Percentiles rank a stretch among this genome's conserved stretches.
phyloP scores from a whole-genome alignment of 2,888 invertebrate species.

The Conops quadrifasciatus region DNA sequence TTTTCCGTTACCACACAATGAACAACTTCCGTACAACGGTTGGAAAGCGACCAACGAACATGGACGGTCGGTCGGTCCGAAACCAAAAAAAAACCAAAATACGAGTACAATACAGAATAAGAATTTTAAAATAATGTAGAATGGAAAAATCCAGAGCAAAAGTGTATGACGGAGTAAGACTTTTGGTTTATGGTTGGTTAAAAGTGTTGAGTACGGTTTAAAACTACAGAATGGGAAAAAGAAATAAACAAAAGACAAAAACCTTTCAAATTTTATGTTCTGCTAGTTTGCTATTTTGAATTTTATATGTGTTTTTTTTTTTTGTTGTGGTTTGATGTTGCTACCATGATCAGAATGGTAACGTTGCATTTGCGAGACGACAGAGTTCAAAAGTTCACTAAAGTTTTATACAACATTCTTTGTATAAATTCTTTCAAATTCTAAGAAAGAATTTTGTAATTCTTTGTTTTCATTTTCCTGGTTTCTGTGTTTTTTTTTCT shows the following conservation, averaged over 20 bases:
- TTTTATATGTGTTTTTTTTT: background rate
- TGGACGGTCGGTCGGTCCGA: background rate
- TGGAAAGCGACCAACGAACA: background rate
- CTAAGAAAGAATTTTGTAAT: no score
- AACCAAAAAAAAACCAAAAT: background rate
- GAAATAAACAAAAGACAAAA: background rate
- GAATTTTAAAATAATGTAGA: background rate
- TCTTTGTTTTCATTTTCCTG: no score
- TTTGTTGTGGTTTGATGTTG: background rate
- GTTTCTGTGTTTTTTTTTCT: no score
- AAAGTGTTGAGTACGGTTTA: conserved; percentile 5
- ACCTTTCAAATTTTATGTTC: background rate
- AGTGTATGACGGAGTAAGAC: background rate
- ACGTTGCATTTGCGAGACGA: background rate
- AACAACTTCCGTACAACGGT: conserved; percentile 16
- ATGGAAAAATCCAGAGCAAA: background rate
- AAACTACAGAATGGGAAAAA: background rate
- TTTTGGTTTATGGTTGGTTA: background rate
- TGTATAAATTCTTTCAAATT: no score
- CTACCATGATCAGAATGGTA: background rate
- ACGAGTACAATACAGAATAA: background rate
- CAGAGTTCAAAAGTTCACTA: background rate
- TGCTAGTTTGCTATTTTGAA: background rate
- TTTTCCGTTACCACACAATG: conserved; percentile 4
- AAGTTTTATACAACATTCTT: no score